Base-by-base conservation (phyloP, 2,888 invertebrate genomes). In the Leptinotarsa rubiginosa region DNA sequence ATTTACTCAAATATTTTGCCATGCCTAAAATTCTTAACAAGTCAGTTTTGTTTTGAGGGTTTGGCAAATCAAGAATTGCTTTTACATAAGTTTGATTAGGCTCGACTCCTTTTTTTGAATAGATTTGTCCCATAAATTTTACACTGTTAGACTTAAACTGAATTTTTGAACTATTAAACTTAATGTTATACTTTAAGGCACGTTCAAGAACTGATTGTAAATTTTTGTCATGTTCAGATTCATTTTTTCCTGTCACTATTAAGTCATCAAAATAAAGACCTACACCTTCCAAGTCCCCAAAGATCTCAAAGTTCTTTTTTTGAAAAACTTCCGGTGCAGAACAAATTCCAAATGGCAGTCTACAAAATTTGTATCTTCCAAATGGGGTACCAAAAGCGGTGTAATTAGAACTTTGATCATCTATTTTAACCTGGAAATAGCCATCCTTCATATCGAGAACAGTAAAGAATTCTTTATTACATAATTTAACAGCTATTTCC, bases 401-500 rank as follows among this genome's bases (percentile, higher is more conserved):
- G 25, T 25, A 25, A 25, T 25, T 25, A 25, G 25, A 25, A 25
- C 25, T 25, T 25, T 25, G 25, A 25, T 25, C 25, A 25, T 25
- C 65, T 69, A n/a, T 31, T 20, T 20, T 41, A 47, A 52, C 72
- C 62, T 10, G 69, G 16, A 25, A 70, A 47, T 78, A 75, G 50
- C 65, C 73, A 72, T 77, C 77, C 59, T 79, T 79, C 75, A 79
- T 79, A 50, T 76, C 74, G 1, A 79, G 65, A 15, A 79, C 76
- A 4, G 78, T 72, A 13, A 79, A 79, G 47, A 22, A 76, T 41
- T 70, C 16, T 74, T 77, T 74, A 59, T 70, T 69, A 59, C 16
- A 16, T 20, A 75, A 72, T 25, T 25, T 25, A 25, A 4, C 25
- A 25, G 25, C 25, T 25, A 25, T 25, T 25, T 25, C 25, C 25